phyloP scores from a whole-genome alignment of 2,888 invertebrate species.

The Caenorhabditis angaria region DNA sequence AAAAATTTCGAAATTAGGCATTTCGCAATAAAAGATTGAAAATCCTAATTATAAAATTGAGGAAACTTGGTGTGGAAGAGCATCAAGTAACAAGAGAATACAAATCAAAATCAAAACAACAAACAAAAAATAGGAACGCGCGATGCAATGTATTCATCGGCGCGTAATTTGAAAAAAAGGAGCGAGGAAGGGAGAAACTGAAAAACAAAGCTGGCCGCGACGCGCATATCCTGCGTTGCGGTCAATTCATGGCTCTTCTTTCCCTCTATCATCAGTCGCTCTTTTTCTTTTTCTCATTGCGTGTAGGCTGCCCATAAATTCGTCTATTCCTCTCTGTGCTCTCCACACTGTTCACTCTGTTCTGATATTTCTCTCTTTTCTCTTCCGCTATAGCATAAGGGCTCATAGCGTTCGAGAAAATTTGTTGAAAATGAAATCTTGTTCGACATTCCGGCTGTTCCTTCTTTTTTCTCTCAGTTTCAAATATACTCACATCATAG shows the following conservation, averaged over 20 bases:
- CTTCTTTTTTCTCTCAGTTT: neutral
- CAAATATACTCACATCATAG: too few relatives aligned
- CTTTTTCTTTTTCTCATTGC: conserved; percentile 19
- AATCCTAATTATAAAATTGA: too few relatives aligned
- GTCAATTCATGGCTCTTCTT: conserved; percentile 6
- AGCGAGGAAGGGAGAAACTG: neutral
- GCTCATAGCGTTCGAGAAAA: conserved; percentile 3
- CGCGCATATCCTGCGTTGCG: conserved; percentile 5
- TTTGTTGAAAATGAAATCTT: conserved; percentile 12
- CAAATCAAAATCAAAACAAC: neutral
- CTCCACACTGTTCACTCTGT: neutral
- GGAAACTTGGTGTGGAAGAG: too few relatives aligned
- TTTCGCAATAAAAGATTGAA: neutral
- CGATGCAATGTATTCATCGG: conserved; percentile 3
- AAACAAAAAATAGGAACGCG: neutral
- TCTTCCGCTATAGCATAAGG: neutral
- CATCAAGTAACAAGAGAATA: neutral
- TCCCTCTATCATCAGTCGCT: conserved; percentile 13
- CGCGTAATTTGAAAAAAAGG: conserved; percentile 10
- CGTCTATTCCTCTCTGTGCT: neutral
- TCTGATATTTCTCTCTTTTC: conserved; percentile 3
- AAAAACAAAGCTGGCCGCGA: conserved; percentile 7
- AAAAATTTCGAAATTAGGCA: neutral
- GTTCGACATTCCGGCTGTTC: conserved; percentile 7
- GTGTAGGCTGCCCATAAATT: conserved; percentile 34